These are phyloP conservation scores for Poeciliopsis paucimaculata DNA, from an alignment of 2,797 vertebrate species.

Conservation along the genomic window DNA sequence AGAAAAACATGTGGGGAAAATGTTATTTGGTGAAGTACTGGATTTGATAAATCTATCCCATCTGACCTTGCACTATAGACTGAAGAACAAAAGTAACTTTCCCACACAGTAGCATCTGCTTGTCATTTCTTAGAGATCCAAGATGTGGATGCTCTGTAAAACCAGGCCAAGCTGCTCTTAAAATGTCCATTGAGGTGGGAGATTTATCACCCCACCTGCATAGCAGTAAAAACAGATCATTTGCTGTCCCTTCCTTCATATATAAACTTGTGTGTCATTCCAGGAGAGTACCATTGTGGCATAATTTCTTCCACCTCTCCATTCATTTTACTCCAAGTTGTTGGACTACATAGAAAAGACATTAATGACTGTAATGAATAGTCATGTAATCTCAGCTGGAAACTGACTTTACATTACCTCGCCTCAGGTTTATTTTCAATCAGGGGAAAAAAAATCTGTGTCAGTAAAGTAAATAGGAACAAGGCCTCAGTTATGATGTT, in stretches of 20 bases:
- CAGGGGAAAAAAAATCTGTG: conserved; percentile 1
- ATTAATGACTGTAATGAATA: conserved; percentile 27
- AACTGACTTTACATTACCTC: not conserved
- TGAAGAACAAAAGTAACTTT: conserved; percentile 3
- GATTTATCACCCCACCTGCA: conserved; percentile 76
- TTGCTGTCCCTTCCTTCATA: conserved; percentile 57
- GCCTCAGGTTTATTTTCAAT: conserved; percentile 19
- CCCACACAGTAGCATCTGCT: conserved; percentile 23
- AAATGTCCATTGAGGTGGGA: conserved; percentile 60
- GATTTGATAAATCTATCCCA: not conserved
- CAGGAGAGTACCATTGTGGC: conserved; percentile 47
- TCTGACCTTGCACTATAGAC: conserved; percentile 5
- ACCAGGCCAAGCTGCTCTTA: conserved; percentile 75
- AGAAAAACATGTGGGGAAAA: not conserved
- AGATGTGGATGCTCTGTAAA: conserved; percentile 50
- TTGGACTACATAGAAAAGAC: conserved; percentile 35
- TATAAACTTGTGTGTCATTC: conserved; percentile 61
- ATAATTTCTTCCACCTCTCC: conserved; percentile 43
- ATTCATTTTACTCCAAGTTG: conserved; percentile 5
- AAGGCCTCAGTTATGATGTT: conserved; percentile 12
- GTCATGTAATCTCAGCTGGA: conserved; percentile 27
- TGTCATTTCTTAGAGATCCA: conserved; percentile 33
- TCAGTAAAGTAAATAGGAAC: conserved; percentile 9
- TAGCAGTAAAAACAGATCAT: conserved; percentile 70
- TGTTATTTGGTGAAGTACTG: not conserved